Percentiles rank a stretch among this genome's conserved stretches.
These are phyloP conservation scores for Bucco capensis DNA, from an alignment of 2,113 vertebrate species.

Conservation along the genomic window DNA sequence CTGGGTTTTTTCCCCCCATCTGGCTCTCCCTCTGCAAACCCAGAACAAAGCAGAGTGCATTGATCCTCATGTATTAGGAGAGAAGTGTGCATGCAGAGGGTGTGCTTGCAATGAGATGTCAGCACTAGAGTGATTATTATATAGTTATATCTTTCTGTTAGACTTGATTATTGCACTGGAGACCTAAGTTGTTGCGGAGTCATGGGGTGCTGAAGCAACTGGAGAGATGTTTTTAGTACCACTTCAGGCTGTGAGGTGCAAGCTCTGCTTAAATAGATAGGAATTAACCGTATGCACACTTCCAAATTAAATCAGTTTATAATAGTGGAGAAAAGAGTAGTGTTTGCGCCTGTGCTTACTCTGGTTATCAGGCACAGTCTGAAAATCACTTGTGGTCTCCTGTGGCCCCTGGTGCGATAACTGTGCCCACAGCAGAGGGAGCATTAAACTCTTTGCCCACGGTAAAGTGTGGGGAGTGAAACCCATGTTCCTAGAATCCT, in stretches of 20 bases:
- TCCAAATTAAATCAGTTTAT: neutral
- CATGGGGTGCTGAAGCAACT: neutral
- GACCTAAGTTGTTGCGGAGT: neutral
- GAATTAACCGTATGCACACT: neutral
- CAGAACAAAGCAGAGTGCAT: neutral
- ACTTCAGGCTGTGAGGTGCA: neutral
- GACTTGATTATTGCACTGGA: neutral
- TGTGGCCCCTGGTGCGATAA: too few relatives aligned
- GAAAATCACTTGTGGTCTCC: too few relatives aligned
- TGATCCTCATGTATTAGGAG: neutral
- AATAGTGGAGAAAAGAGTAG: neutral
- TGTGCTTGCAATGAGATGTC: neutral
- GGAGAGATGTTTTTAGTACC: neutral
- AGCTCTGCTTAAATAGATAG: neutral
- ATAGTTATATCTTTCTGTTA: neutral
- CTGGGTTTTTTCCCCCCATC: neutral
- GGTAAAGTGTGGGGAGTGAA: too few relatives aligned
- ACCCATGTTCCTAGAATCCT: too few relatives aligned
- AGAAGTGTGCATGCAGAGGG: too few relatives aligned
- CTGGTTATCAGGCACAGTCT: too few relatives aligned
- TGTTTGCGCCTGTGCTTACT: neutral
- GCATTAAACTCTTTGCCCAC: too few relatives aligned
- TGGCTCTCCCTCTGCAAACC: neutral
- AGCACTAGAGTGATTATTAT: neutral
- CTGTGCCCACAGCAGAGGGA: too few relatives aligned